Conservation (phyloP, 2,797 vertebrate species). For the Acrossocheilus fasciatus region DNA sequence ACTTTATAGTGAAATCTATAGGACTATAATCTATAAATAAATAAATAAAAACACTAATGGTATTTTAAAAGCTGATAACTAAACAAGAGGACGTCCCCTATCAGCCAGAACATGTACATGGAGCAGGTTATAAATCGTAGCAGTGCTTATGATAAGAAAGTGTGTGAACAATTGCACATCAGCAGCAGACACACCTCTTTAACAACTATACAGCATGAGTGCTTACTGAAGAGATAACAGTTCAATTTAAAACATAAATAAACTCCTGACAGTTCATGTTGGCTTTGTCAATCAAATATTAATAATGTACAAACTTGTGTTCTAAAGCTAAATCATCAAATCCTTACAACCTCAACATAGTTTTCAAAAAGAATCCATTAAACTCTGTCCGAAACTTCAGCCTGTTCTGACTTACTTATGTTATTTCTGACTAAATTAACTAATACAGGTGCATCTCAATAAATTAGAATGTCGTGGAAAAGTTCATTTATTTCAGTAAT, state of each 20-base stretch:
- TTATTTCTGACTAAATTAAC: background rate
- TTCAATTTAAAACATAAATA: no score
- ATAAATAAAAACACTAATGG: background rate
- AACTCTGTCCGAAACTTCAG: background rate
- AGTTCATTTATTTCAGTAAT: no score
- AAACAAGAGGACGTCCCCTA: background rate
- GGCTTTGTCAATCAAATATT: background rate
- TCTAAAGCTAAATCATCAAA: background rate
- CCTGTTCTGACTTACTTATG: background rate
- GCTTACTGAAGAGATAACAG: no score
- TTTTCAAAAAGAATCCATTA: background rate
- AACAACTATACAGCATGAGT: background rate
- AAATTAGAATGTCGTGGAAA: no score
- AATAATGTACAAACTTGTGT: no score
- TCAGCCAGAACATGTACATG: background rate
- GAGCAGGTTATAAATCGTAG: background rate
- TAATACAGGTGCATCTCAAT: background rate
- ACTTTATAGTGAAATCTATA: no score
- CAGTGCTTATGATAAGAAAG: conserved; percentile 13
- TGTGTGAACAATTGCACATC: background rate
- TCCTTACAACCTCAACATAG: background rate
- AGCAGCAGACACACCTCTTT: background rate
- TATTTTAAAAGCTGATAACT: background rate
- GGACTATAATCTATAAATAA: background rate
- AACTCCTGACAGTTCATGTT: background rate